A percentile compares a stretch with the other conserved stretches of the same genome.
Evolutionary conservation across 2,113 vertebrate genomes (phyloP).

Genomic region (Thermophis baileyi): DNA sequence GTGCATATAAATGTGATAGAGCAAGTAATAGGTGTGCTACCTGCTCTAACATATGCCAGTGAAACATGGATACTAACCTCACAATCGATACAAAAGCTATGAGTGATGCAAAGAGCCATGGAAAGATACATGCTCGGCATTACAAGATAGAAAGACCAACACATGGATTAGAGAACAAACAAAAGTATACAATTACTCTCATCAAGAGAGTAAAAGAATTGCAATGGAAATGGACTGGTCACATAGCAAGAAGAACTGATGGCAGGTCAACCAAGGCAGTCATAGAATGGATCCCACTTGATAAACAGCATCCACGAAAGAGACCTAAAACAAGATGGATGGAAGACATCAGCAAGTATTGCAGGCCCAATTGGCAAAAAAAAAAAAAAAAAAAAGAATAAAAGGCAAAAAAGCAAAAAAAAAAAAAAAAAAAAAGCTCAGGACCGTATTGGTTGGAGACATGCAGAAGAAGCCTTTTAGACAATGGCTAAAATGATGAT

Average conservation of each 20-base stretch:
- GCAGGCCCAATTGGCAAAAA: not conserved
- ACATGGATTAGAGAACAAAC: not conserved
- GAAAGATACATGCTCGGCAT: not conserved
- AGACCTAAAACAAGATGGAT: not conserved
- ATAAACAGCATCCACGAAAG: not conserved
- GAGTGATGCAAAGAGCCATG: not conserved
- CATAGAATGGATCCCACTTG: not conserved
- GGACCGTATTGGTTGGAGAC: not conserved
- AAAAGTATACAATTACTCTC: not conserved
- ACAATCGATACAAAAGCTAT: not conserved
- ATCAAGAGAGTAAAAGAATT: not conserved
- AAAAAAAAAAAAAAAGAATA: not conserved
- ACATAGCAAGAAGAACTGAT: not conserved
- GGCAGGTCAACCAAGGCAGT: not conserved
- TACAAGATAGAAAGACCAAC: not conserved
- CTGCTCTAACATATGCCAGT: not conserved
- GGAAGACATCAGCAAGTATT: not conserved
- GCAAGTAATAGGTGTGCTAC: no score
- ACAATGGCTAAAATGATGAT: not conserved
- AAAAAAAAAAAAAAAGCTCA: not conserved
- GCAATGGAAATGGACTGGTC: not conserved
- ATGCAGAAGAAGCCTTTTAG: not conserved
- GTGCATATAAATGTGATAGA: no score
- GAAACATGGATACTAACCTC: not conserved
- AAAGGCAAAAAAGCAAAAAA: no score